Conservation (phyloP, 2,888 invertebrate genomes). For the Lasioglossum vierecki region DNA sequence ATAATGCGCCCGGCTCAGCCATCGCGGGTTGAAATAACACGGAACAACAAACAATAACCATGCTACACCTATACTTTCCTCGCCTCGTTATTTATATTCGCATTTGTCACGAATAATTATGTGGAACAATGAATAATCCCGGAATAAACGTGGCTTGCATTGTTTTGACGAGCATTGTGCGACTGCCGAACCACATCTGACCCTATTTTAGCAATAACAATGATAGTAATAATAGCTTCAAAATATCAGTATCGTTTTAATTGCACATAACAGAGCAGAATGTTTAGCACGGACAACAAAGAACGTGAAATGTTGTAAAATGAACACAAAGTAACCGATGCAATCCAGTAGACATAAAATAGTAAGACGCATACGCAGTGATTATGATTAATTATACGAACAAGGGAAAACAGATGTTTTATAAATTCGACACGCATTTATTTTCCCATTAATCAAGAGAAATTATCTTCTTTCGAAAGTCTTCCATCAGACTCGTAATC, state of each 20-base stretch:
- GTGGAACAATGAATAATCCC: not conserved
- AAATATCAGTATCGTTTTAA: not conserved
- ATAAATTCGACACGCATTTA: not conserved
- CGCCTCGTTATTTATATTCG: not conserved
- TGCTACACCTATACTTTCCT: not conserved
- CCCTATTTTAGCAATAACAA: not conserved
- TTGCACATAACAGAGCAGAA: not conserved
- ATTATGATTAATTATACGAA: not conserved
- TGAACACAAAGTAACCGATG: not conserved
- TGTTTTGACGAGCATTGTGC: not conserved
- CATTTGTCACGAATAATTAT: not conserved
- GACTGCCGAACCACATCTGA: not conserved
- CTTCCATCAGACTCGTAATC: not conserved
- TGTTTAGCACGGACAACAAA: not conserved
- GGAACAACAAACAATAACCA: not conserved
- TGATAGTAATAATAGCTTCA: not conserved
- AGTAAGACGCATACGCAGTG: not conserved
- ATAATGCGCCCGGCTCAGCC: not conserved
- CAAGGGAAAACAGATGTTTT: not conserved
- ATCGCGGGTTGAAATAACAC: not conserved
- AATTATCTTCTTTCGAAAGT: not conserved
- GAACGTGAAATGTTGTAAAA: not conserved
- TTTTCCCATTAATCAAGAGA: not conserved
- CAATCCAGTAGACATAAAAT: not conserved
- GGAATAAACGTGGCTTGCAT: not conserved